Evolutionary conservation across 2,797 vertebrate genomes (phyloP).

Genomic region (Neosilurus mollespiculum): DNA sequence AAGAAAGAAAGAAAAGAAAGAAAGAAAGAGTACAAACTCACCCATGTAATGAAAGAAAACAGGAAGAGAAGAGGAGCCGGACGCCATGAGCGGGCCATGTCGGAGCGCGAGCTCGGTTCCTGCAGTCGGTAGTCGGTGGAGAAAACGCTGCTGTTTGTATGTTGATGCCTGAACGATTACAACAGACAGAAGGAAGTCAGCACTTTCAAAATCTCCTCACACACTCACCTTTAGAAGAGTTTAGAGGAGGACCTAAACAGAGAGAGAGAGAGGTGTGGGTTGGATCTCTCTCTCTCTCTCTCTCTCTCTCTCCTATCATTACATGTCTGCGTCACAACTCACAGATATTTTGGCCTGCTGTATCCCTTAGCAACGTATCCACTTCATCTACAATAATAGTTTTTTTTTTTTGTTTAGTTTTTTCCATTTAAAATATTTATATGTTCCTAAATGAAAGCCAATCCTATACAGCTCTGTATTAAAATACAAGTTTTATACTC

Average conservation of each 20-base stretch:
- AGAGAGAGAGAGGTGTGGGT: constrained; percentile 28
- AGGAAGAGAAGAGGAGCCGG: constrained; percentile 39
- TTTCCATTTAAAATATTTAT: too few species aligned
- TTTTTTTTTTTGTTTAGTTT: too few species aligned
- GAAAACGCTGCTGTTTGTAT: background rate
- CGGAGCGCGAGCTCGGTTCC: constrained; percentile 15
- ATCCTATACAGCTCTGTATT: background rate
- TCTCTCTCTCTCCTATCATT: background rate
- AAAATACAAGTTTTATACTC: background rate
- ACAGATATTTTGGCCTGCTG: background rate
- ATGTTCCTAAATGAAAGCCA: background rate
- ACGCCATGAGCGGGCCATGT: constrained; percentile 54
- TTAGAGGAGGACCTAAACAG: constrained; percentile 46
- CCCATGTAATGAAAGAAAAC: constrained; percentile 49
- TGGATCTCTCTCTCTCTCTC: background rate
- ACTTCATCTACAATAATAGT: too few species aligned
- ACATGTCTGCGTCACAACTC: background rate
- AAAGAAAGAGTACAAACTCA: constrained; percentile 47
- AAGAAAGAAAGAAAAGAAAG: background rate
- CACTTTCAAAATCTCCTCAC: constrained; percentile 20
- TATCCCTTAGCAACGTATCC: too few species aligned
- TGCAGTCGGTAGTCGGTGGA: background rate
- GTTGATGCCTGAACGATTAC: background rate
- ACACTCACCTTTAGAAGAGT: constrained; percentile 39
- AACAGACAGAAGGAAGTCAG: background rate